These are phyloP conservation scores for Clarias pachynema DNA, from an alignment of 2,797 vertebrate genomes.

Conservation along the genomic window DNA sequence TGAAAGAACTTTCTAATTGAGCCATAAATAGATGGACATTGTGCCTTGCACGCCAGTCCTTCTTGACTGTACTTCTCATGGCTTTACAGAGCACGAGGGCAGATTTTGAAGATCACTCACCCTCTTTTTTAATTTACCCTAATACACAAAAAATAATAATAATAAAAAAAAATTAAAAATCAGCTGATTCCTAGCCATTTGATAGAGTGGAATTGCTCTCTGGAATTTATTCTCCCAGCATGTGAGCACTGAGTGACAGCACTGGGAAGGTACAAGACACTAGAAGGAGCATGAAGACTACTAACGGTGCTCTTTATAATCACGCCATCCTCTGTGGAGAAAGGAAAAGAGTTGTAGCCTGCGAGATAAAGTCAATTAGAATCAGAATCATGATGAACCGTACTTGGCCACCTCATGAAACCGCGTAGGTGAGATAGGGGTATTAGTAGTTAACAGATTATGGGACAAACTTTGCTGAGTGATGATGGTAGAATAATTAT, in stretches of 20 bases:
- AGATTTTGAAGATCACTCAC: background rate
- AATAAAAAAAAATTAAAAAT: background rate
- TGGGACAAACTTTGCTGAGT: too few relatives aligned
- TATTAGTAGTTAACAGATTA: too few relatives aligned
- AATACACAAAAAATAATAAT: background rate
- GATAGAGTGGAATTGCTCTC: background rate
- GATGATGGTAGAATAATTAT: too few relatives aligned
- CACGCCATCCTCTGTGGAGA: background rate
- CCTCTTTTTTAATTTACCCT: background rate
- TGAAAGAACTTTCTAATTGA: conserved; percentile 3
- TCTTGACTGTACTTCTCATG: background rate
- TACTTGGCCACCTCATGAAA: too few relatives aligned
- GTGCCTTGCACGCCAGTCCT: background rate
- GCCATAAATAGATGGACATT: background rate
- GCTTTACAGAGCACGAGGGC: background rate
- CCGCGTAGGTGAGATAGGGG: too few relatives aligned
- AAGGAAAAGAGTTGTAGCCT: background rate
- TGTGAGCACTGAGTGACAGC: background rate
- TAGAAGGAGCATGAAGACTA: background rate
- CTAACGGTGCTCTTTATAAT: background rate
- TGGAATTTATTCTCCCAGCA: background rate
- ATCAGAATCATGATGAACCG: too few relatives aligned
- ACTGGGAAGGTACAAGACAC: background rate
- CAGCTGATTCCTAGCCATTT: background rate
- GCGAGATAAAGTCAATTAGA: background rate